Conservation (phyloP, 2,888 invertebrate species). For the Drosophila mettleri region DNA sequence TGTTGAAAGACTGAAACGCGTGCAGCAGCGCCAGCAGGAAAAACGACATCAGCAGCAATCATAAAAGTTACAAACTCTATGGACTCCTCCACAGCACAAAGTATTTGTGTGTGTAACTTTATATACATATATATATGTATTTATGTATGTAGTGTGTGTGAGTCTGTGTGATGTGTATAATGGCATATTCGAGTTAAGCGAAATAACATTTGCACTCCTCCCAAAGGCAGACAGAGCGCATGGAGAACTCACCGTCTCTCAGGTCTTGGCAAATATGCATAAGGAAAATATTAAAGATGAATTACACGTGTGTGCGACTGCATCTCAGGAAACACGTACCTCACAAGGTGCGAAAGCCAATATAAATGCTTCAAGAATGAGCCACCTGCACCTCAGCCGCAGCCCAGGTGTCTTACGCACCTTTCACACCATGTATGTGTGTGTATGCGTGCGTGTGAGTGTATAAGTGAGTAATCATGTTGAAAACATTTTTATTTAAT, state of each 20-base stretch:
- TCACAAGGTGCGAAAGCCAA: conserved; percentile 15
- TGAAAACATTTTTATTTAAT: conserved; percentile 19
- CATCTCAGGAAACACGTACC: conserved; percentile 19
- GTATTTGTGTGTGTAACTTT: conserved; percentile 1
- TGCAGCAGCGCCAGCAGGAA: conserved; percentile 12
- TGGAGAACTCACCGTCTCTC: conserved; percentile 36
- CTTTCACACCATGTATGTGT: conserved; percentile 1
- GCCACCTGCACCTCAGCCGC: background rate
- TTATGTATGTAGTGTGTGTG: too few species aligned
- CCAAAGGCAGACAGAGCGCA: conserved; percentile 1
- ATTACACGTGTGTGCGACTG: conserved; percentile 46
- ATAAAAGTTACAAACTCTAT: conserved; percentile 61
- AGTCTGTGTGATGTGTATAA: conserved; percentile 38
- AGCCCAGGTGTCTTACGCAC: background rate
- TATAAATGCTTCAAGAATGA: conserved; percentile 16
- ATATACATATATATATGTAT: background rate
- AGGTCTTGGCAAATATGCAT: conserved; percentile 55
- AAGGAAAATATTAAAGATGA: conserved; percentile 68
- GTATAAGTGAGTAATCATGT: background rate
- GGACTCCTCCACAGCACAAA: conserved; percentile 23
- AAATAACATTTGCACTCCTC: conserved; percentile 53
- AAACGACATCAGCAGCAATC: conserved; percentile 40
- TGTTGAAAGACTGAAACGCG: conserved; percentile 24
- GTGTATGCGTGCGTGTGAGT: background rate
- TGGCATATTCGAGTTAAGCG: conserved; percentile 64